Evolutionary conservation across 23 tunicate genomes (phyloP).

Genomic region (Botrylloides violaceus): DNA sequence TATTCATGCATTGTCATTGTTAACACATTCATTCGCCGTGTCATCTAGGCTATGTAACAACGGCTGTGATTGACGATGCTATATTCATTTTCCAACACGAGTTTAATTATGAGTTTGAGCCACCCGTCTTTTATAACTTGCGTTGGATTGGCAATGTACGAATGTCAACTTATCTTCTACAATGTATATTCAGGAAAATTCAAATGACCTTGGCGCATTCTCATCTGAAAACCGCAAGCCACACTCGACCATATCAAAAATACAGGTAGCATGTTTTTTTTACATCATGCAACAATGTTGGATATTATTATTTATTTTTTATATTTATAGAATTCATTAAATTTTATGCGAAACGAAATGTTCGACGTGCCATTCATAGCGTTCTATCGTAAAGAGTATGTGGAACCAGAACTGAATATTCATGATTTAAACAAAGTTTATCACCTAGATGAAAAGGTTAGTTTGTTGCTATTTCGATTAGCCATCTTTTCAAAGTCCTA

Average conservation of each 20-base stretch:
- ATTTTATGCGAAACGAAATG: slow-evolving; percentile 83
- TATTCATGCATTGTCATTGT: too few relatives aligned
- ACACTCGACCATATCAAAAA: slow-evolving; percentile 63
- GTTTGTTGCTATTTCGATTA: too few relatives aligned
- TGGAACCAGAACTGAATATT: slow-evolving; percentile 82
- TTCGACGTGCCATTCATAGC: slow-evolving; percentile 87
- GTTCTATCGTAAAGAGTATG: slow-evolving; percentile 90
- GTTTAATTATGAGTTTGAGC: too few relatives aligned
- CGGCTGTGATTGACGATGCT: too few relatives aligned
- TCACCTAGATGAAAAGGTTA: slow-evolving; percentile 96
- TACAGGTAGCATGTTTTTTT: slow-evolving; percentile 44
- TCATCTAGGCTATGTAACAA: too few relatives aligned
- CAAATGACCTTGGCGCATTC: slow-evolving; percentile 54
- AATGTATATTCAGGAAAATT: too few relatives aligned
- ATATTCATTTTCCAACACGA: too few relatives aligned
- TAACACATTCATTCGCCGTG: too few relatives aligned
- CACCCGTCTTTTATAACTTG: too few relatives aligned
- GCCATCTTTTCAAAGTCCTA: too few relatives aligned
- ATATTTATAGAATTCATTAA: slow-evolving; percentile 51
- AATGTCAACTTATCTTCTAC: too few relatives aligned
- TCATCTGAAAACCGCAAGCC: slow-evolving; percentile 83
- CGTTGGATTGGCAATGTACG: too few relatives aligned
- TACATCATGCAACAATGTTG: neutral
- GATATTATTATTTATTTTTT: neutral
- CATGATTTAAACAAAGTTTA: slow-evolving; percentile 77